Evolutionary conservation across 2,888 invertebrate genomes (phyloP).

Genomic region (Malacosoma neustria): DNA sequence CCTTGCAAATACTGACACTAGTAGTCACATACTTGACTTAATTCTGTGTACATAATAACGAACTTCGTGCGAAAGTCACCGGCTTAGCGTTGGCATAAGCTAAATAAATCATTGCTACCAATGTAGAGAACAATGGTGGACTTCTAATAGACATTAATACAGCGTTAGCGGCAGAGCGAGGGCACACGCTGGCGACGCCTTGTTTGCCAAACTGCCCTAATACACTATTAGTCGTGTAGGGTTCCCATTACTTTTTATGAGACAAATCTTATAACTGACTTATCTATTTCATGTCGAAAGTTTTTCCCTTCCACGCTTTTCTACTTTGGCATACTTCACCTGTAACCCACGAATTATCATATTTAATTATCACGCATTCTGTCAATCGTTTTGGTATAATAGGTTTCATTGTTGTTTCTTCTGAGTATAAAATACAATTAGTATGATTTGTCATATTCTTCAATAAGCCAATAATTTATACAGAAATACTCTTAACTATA

Average conservation of each 20-base stretch:
- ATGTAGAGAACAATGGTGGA: constrained; percentile 44
- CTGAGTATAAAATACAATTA: too few species aligned
- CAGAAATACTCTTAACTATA: too few species aligned
- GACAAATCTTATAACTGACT: too few species aligned
- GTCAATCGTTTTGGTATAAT: too few species aligned
- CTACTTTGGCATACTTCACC: too few species aligned
- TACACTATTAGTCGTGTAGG: constrained; percentile 65
- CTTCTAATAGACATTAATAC: constrained; percentile 69
- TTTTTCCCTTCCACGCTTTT: too few species aligned
- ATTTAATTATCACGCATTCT: too few species aligned
- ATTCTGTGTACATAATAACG: constrained; percentile 21
- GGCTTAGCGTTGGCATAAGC: constrained; percentile 56
- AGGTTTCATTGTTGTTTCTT: too few species aligned
- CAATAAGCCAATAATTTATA: too few species aligned
- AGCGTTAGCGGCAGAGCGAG: constrained; percentile 61
- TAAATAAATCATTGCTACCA: constrained; percentile 50
- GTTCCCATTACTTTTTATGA: constrained; percentile 17
- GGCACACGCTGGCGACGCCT: constrained; percentile 66
- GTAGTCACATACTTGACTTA: not conserved
- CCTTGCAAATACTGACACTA: not conserved
- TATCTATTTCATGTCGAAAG: too few species aligned
- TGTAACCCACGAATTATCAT: too few species aligned
- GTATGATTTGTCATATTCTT: too few species aligned
- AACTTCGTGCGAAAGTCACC: constrained; percentile 42
- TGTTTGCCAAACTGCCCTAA: constrained; percentile 75